Conservation (phyloP, 2,888 invertebrate genomes). For the Caenorhabditis sp. region DNA sequence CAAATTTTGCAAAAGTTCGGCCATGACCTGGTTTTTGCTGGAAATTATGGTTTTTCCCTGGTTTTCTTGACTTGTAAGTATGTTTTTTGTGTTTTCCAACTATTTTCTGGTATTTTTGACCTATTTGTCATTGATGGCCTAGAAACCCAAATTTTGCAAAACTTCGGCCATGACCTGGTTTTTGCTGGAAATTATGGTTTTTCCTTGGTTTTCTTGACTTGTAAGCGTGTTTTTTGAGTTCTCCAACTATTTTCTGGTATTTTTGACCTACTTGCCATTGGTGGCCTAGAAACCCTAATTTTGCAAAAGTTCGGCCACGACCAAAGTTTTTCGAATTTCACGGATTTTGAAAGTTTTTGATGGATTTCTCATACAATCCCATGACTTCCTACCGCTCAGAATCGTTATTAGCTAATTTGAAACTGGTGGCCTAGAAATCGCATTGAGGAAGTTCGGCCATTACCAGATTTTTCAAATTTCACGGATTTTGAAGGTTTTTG, state of each 20-base stretch:
- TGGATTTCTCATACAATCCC: too few relatives aligned
- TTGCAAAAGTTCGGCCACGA: not conserved
- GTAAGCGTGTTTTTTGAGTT: not conserved
- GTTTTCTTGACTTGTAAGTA: not conserved
- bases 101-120: not conserved
- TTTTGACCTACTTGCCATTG: not conserved
- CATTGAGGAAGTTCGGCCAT: not conserved
- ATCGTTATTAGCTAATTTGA: not conserved
- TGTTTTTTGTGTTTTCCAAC: not conserved
- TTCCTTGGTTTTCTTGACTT: not conserved
- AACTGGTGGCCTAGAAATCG: not conserved
- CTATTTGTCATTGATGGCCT: slow-evolving; percentile 1
- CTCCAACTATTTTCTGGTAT: not conserved
- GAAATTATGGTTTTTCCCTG: not conserved
- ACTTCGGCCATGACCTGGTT: not conserved
- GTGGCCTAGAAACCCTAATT: slow-evolving; percentile 1
- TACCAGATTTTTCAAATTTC: too few relatives aligned
- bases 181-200: not conserved
- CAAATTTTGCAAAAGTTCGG: not conserved
- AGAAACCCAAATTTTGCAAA: not conserved
- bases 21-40: not conserved
- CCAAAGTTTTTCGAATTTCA: not conserved
- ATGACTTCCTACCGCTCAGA: too few relatives aligned
- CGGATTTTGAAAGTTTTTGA: not conserved
- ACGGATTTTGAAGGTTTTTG: too few relatives aligned